A percentile compares a stretch with the other conserved stretches of the same genome.
Evolutionary conservation across 35 echinoderm and acorn worm species (phyloP).

Genomic region (Apostichopus californicus): DNA sequence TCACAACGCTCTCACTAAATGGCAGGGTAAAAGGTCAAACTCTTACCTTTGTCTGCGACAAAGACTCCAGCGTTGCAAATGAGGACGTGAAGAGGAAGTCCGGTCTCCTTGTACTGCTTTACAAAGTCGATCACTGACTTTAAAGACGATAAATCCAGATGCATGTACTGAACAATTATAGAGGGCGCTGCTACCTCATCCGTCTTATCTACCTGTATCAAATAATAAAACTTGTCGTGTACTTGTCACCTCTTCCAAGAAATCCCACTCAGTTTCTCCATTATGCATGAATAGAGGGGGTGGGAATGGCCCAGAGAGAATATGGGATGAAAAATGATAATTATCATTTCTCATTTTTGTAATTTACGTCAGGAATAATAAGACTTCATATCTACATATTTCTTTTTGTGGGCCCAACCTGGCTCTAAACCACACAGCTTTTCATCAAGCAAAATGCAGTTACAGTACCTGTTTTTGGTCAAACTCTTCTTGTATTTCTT

Average conservation of each 20-base stretch:
- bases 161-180: conserved; percentile 60
- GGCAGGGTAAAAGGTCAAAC: background rate
- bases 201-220: background rate
- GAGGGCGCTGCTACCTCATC: background rate
- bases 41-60: background rate
- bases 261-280: too few species aligned
- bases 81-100: conserved; percentile 37
- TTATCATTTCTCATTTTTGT: too few species aligned
- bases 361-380: too few species aligned
- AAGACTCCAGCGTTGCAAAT: conserved; percentile 74
- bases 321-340: too few species aligned
- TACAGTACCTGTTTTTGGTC: too few species aligned
- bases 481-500: conserved; percentile 4
- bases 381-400: too few species aligned
- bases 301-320: too few species aligned
- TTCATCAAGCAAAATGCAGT: too few species aligned
- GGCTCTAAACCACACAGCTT: background rate
- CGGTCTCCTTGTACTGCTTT: conserved; percentile 39
- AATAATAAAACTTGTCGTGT: background rate
- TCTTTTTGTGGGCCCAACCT: too few species aligned
- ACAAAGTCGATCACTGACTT: conserved; percentile 60
- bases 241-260: too few species aligned
- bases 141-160: conserved; percentile 53
- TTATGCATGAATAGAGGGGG: too few species aligned
- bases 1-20: background rate